Conservation (phyloP, 2,888 invertebrate genomes). For the Masnerella sp. region DNA sequence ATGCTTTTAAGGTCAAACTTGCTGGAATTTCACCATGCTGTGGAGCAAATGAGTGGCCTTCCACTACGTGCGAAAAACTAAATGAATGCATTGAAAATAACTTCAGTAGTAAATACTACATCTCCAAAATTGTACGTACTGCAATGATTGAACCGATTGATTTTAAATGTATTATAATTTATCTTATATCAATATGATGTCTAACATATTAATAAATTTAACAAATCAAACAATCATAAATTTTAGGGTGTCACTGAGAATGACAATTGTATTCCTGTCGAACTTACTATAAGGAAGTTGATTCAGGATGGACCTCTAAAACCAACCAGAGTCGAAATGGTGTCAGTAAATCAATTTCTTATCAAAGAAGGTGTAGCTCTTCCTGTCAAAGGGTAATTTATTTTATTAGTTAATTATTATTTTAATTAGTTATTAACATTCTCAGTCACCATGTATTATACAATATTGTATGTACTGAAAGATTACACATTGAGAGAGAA, state of each 20-base stretch:
- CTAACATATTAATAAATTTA: background rate
- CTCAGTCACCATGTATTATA: conserved; percentile 8
- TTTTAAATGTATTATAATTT: too few species aligned
- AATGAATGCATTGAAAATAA: conserved; percentile 79
- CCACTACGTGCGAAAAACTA: conserved; percentile 81
- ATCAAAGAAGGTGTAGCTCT: conserved; percentile 83
- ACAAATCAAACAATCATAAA: background rate
- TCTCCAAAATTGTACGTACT: conserved; percentile 79
- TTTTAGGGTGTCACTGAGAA: conserved; percentile 16
- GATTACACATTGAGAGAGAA: too few species aligned
- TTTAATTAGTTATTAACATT: conserved; percentile 12
- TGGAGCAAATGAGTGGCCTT: conserved; percentile 81
- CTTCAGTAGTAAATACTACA: conserved; percentile 78
- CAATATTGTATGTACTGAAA: too few species aligned
- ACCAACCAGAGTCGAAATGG: conserved; percentile 82
- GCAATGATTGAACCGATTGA: too few species aligned
- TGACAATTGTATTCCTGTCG: conserved; percentile 78
- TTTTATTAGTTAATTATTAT: too few species aligned
- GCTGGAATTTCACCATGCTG: conserved; percentile 85
- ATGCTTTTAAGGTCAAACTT: conserved; percentile 84
- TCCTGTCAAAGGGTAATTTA: conserved; percentile 76
- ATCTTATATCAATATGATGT: too few species aligned
- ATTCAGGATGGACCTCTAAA: conserved; percentile 83
- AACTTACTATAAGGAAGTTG: conserved; percentile 83
- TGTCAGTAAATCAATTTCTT: conserved; percentile 83